Conservation (phyloP, 2,797 vertebrate genomes). For the Galagoides demidoff region DNA sequence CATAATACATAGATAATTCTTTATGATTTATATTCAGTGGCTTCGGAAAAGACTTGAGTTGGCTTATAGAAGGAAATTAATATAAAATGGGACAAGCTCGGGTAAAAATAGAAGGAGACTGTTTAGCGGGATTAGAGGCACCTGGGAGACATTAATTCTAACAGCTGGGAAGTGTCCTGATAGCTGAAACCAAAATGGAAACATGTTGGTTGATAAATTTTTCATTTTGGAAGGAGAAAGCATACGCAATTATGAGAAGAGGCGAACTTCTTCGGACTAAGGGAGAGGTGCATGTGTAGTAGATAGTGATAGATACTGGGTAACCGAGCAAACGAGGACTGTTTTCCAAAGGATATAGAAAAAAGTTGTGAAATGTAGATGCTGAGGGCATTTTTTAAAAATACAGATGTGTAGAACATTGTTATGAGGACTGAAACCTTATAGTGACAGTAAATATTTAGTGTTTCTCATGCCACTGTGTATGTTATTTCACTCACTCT, state of each 20-base stretch:
- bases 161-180: slow-evolving; percentile 34
- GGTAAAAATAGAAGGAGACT: slow-evolving; percentile 32
- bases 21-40: not conserved
- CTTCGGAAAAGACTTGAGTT: slow-evolving; percentile 34
- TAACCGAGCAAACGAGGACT: not conserved
- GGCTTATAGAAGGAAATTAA: slow-evolving; percentile 41
- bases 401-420: not conserved
- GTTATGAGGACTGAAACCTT: not conserved
- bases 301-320: not conserved
- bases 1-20: not conserved
- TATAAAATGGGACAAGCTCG: not conserved
- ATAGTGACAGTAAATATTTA: not conserved
- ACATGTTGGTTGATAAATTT: slow-evolving; percentile 11
- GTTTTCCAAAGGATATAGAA: not conserved
- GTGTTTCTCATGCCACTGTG: not conserved
- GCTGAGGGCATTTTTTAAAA: not conserved
- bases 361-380: not conserved
- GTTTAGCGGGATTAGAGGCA: slow-evolving; percentile 32
- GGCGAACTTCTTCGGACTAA: not conserved
- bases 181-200: slow-evolving; percentile 25
- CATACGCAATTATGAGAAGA: not conserved
- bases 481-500: not conserved
- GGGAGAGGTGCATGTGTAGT: not conserved
- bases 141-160: slow-evolving; percentile 36
- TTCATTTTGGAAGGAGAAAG: not conserved